Percentiles rank a stretch among this genome's conserved stretches.
Evolutionary conservation across 2,888 invertebrate species (phyloP).

Genomic region (Hanleya hanleyi): DNA sequence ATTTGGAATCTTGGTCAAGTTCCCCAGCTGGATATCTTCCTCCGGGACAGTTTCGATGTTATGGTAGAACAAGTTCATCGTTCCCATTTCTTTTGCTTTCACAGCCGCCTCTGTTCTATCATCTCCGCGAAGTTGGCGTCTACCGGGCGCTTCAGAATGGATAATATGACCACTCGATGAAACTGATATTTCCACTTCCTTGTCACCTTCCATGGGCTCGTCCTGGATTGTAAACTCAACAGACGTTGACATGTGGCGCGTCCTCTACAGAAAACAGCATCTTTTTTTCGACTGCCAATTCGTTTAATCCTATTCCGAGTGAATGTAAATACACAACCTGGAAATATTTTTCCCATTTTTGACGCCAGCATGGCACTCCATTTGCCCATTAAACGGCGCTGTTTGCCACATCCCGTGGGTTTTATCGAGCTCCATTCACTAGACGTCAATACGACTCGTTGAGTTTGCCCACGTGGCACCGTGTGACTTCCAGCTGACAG

Average conservation of each 20-base stretch:
- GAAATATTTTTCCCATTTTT: neutral
- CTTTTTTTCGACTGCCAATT: neutral
- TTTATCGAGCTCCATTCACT: neutral
- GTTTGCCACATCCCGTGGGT: neutral
- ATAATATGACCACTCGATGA: neutral
- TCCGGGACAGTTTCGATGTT: neutral
- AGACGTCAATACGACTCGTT: too few relatives aligned
- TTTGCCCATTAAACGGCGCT: neutral
- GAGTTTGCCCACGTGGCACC: too few relatives aligned
- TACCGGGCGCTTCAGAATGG: neutral
- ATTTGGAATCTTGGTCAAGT: conserved; percentile 1
- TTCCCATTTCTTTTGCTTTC: neutral
- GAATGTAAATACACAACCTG: neutral
- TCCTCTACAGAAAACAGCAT: conserved; percentile 2
- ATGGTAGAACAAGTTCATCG: conserved; percentile 1
- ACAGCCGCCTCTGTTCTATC: neutral
- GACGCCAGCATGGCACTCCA: neutral
- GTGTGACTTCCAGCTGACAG: too few relatives aligned
- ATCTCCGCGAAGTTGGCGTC: neutral
- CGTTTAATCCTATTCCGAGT: neutral
- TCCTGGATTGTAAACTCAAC: neutral
- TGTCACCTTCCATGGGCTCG: neutral
- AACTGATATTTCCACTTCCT: neutral
- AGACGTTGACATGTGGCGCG: neutral
- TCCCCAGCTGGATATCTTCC: neutral